Evolutionary conservation across 1,140 invertebrate genomes (phyloP).

Genomic region (Solenopsis fugax): DNA sequence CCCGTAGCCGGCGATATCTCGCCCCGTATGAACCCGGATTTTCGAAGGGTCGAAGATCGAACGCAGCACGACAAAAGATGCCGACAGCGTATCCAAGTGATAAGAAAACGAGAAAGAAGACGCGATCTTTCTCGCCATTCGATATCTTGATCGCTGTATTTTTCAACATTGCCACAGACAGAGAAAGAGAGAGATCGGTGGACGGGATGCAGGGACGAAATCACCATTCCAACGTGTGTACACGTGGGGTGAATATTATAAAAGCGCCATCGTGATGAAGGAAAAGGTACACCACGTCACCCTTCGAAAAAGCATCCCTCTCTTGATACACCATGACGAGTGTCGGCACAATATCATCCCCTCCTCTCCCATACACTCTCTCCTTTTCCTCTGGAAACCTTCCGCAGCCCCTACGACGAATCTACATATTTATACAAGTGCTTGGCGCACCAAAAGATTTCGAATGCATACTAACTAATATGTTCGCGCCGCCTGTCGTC

Average conservation of each 20-base stretch:
- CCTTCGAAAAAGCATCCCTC: slow-evolving; percentile 64
- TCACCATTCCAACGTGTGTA: slow-evolving; percentile 65
- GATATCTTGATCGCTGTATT: slow-evolving; percentile 60
- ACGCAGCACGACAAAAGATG: slow-evolving; percentile 6
- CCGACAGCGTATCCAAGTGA: slow-evolving; percentile 12
- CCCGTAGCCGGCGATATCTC: slow-evolving; percentile 2
- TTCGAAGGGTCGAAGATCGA: slow-evolving; percentile 24
- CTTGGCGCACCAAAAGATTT: slow-evolving; percentile 80
- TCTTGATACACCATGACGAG: slow-evolving; percentile 59
- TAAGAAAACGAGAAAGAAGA: slow-evolving; percentile 34
- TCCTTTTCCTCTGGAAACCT: neutral
- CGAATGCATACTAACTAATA: slow-evolving; percentile 81
- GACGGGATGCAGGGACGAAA: slow-evolving; percentile 29
- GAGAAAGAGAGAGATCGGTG: neutral
- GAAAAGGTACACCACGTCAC: slow-evolving; percentile 61
- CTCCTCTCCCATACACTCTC: slow-evolving; percentile 18
- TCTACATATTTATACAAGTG: slow-evolving; percentile 83
- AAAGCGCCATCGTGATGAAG: slow-evolving; percentile 72
- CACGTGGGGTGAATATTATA: slow-evolving; percentile 82
- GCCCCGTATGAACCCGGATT: neutral
- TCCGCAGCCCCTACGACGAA: slow-evolving; percentile 48
- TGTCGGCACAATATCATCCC: slow-evolving; percentile 46
- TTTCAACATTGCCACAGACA: neutral
- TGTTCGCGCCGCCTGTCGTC: slow-evolving; percentile 53
- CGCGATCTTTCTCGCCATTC: neutral